Evolutionary conservation across 2,888 invertebrate genomes (phyloP).

Genomic region (Augiades crinisus): DNA sequence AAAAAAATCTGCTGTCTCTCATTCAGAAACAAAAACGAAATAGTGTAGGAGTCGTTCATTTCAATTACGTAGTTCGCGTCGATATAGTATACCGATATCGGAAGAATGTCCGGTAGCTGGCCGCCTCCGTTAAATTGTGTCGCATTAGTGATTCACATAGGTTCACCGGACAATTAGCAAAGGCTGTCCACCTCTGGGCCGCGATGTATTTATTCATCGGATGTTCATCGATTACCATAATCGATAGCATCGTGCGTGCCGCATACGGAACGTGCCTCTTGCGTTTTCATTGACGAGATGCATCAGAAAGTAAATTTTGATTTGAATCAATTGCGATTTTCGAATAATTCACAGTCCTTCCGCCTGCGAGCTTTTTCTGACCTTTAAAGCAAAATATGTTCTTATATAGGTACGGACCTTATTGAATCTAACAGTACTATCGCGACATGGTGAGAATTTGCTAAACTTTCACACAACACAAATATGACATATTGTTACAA

Average conservation of each 20-base stretch:
- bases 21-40: not conserved
- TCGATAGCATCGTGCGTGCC: constrained; percentile 73
- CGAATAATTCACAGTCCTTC: not conserved
- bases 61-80: not conserved
- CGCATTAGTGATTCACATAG: constrained; percentile 72
- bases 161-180: constrained; percentile 80
- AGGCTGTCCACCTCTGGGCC: constrained; percentile 79
- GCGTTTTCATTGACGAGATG: constrained; percentile 62
- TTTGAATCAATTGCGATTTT: not conserved
- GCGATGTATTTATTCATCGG: constrained; percentile 78
- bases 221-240: constrained; percentile 79
- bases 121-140: constrained; percentile 60
- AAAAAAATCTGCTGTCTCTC: too few relatives aligned
- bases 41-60: not conserved
- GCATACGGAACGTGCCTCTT: constrained; percentile 68
- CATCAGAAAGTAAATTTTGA: constrained; percentile 38
- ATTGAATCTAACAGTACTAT: too few relatives aligned
- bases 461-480: too few relatives aligned
- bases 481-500: too few relatives aligned
- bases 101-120: constrained; percentile 44
- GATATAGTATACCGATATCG: constrained; percentile 38
- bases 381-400: too few relatives aligned
- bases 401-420: too few relatives aligned
- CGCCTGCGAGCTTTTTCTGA: not conserved
- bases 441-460: too few relatives aligned